Base-by-base conservation (phyloP, 2,797 vertebrate genomes). In the Corythornis leucogaster region DNA sequence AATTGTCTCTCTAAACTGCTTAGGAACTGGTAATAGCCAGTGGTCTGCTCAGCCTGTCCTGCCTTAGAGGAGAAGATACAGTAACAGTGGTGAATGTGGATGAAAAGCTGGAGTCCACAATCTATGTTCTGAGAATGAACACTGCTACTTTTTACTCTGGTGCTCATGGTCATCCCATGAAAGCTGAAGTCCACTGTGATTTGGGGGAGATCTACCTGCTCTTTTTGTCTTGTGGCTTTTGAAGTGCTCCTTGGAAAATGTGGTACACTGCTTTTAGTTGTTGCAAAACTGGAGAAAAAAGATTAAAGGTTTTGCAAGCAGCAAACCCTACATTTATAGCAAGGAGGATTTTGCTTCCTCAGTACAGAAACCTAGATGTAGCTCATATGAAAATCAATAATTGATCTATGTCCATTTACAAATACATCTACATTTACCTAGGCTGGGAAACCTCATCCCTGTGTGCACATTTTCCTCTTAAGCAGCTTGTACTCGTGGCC, bases 381-480 rank as follows among this genome's bases (percentile, higher is more conserved):
- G 69, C 33, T 93, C 43, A 51, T 81, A 63, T 68, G 53, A 79
- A 93, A 94, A 94, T 88, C 83, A 90, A 53, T 91, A 85, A 80
- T 61, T 87, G 73, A 78, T 88, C 40, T 69, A 26, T 8, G 5
- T 89, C 61, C 76, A 80, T 92, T 90, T 94, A 87, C 54, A 90
- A 64, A 92, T 78, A n/a, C 7, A 51, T 74, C 66, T 87, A 19
- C 33, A 8, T 73, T 90, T 45, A 63, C 3, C 4, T 43, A 77
- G 81, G 8, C 64, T 90, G 80, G 55, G 33, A 93, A 89, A 55
- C 54, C 50, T 74, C 89, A 75, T 55, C 80, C 33, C 45, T 40
- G n/a, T 33, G 20, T 2, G 3, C 30, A 28, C 46, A 30, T 93
- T 93, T 87, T 90, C 68, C 38, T 85, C 88, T 79, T 62, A 68